A percentile compares a stretch with the other conserved stretches of the same genome.
Conservation (phyloP, 2,888 invertebrate species). For the Hetaerina titia region DNA sequence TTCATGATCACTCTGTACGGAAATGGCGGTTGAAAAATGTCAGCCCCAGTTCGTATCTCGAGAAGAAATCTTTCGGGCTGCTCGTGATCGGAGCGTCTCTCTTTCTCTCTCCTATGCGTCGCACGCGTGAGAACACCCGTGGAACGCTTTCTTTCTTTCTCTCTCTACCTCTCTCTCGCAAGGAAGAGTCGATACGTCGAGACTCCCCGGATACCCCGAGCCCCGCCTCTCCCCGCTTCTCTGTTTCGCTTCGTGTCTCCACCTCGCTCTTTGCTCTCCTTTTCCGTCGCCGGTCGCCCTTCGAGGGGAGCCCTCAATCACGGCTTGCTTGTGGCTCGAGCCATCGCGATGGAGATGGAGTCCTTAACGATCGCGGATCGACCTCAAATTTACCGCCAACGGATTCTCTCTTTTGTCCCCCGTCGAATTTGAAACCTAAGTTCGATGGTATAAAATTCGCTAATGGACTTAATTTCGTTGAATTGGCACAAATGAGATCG, state of each 20-base stretch:
- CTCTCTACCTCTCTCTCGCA: background rate
- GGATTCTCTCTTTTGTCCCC: too few species aligned
- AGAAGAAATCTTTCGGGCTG: conserved; percentile 32
- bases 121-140: conserved; percentile 59
- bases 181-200: background rate
- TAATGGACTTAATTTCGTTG: too few species aligned
- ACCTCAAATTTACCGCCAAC: too few species aligned
- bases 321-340: too few species aligned
- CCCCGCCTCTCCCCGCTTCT: background rate
- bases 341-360: too few species aligned
- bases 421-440: too few species aligned
- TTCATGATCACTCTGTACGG: conserved; percentile 29
- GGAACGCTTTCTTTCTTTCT: background rate
- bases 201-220: background rate
- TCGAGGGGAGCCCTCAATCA: background rate
- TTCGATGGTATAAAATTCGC: too few species aligned
- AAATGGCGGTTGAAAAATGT: conserved; percentile 61
- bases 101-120: conserved; percentile 38
- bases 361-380: too few species aligned
- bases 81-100: conserved; percentile 53
- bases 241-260: background rate
- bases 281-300: background rate
- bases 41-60: conserved; percentile 58
- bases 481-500: too few species aligned
- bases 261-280: background rate